These are phyloP conservation scores for Stegodyphus dumicola DNA, from an alignment of 1,140 invertebrate genomes.

Conservation along the genomic window DNA sequence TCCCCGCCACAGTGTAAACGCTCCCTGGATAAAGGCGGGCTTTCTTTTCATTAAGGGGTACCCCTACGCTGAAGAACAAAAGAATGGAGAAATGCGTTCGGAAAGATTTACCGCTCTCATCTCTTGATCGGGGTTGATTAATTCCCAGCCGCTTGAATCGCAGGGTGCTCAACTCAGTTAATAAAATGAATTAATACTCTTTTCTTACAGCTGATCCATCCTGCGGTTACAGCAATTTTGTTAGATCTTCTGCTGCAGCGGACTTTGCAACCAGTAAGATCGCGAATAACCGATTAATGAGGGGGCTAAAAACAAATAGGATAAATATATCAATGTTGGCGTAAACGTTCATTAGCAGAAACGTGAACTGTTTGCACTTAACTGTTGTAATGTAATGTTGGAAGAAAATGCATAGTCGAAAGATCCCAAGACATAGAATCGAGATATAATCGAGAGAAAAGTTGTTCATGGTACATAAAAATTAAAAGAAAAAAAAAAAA, in stretches of 20 bases:
- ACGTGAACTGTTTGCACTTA: too few relatives aligned
- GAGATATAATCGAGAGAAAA: too few relatives aligned
- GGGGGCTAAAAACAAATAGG: too few relatives aligned
- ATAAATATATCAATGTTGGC: too few relatives aligned
- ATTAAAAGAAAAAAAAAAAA: too few relatives aligned
- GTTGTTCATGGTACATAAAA: too few relatives aligned
- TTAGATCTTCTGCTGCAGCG: constrained; percentile 1
- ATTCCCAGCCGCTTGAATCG: constrained; percentile 44
- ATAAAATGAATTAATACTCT: constrained; percentile 61
- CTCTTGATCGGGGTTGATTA: constrained; percentile 56
- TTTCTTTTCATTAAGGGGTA: constrained; percentile 55
- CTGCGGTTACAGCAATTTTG: constrained; percentile 40
- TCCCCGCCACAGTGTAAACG: constrained; percentile 34
- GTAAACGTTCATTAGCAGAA: too few relatives aligned
- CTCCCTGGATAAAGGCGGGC: constrained; percentile 43
- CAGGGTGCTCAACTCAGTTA: constrained; percentile 46
- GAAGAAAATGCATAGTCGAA: too few relatives aligned
- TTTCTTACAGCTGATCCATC: constrained; percentile 26
- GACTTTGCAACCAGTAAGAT: too few relatives aligned
- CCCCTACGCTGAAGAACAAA: constrained; percentile 37
- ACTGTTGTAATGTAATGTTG: too few relatives aligned
- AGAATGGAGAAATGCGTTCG: constrained; percentile 28
- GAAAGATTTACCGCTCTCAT: constrained; percentile 56
- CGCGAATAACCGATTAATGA: too few relatives aligned
- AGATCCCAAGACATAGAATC: too few relatives aligned